These are phyloP conservation scores for Rhadina sibilatrix DNA, from an alignment of 2,113 vertebrate species.

Conservation along the genomic window DNA sequence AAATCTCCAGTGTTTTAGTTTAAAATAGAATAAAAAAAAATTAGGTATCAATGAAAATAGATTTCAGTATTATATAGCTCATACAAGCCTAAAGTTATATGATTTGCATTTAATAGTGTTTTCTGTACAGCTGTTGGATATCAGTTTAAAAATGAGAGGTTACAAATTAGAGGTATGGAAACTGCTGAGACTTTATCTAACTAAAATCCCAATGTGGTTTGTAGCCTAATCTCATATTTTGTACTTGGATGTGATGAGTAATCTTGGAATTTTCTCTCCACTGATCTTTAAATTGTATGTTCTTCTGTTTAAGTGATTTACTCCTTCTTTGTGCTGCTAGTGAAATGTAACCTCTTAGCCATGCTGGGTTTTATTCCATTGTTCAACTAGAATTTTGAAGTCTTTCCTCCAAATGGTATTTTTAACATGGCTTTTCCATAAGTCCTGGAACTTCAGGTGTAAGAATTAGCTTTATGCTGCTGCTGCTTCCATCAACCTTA, in stretches of 20 bases:
- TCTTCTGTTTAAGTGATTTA: not conserved
- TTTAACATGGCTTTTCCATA: not conserved
- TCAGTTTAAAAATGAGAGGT: not conserved
- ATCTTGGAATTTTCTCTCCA: not conserved
- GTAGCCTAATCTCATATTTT: not conserved
- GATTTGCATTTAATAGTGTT: not conserved
- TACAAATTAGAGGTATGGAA: not conserved
- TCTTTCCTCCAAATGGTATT: not conserved
- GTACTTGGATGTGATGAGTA: not conserved
- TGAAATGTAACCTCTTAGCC: not conserved
- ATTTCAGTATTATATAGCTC: not conserved
- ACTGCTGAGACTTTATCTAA: not conserved
- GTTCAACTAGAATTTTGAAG: not conserved
- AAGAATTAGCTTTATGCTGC: not conserved
- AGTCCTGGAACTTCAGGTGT: not conserved
- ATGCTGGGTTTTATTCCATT: not conserved
- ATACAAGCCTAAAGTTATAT: not conserved
- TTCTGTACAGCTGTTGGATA: not conserved
- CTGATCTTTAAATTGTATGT: not conserved
- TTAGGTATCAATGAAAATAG: not conserved
- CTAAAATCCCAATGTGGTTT: not conserved
- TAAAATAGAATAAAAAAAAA: not conserved
- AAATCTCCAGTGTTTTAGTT: not conserved
- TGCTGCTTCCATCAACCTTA: not conserved
- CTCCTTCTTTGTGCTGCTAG: not conserved